These are phyloP conservation scores for Carollia perspicillata DNA, from an alignment of 2,113 vertebrate genomes.

Conservation along the genomic window DNA sequence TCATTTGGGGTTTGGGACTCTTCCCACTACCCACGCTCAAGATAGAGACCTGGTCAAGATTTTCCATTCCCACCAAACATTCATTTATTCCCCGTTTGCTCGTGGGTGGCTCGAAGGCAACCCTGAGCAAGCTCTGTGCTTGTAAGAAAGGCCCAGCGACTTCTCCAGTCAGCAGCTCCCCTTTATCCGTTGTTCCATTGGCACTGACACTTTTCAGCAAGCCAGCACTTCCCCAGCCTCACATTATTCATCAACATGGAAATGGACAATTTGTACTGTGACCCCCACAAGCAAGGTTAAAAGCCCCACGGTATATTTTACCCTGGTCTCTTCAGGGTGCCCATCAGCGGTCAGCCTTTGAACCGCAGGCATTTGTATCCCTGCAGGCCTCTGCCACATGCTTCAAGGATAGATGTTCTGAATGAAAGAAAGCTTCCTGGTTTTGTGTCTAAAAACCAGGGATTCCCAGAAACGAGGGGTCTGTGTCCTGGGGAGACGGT, in stretches of 20 bases:
- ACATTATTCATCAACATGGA: constrained; percentile 11
- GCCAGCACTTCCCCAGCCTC: background rate
- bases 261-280: background rate
- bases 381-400: background rate
- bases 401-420: background rate
- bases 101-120: background rate
- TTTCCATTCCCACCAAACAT: background rate
- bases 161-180: background rate
- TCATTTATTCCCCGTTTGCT: background rate
- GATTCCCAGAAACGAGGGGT: background rate
- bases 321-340: constrained; percentile 15
- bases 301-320: background rate
- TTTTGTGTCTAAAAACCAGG: constrained; percentile 27
- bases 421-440: constrained; percentile 26
- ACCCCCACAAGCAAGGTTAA: constrained; percentile 1
- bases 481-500: background rate
- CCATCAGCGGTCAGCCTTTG: constrained; percentile 30
- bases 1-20: background rate
- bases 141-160: background rate
- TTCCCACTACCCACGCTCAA: background rate
- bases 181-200: background rate
- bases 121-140: no score
- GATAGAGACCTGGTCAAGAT: background rate
- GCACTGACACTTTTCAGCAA: background rate
- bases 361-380: background rate